Base-by-base conservation (phyloP, 1,140 invertebrate genomes). In the Scaptomyza graminum region DNA sequence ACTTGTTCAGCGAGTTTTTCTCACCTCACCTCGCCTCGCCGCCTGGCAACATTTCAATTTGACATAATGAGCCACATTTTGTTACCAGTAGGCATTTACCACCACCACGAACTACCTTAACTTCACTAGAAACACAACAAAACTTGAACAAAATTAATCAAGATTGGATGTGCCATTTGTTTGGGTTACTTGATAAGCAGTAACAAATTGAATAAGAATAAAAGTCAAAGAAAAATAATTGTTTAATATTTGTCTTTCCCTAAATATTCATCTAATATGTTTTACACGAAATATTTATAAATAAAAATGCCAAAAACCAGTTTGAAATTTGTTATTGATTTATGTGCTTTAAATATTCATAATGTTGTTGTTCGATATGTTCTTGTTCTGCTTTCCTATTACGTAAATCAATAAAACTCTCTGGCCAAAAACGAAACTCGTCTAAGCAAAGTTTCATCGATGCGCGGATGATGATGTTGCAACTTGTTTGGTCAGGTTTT, bases 11-110 rank as follows among this genome's bases (percentile, higher is more conserved):
- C 71, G 15, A 60, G 69, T 77, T 85, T 9, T 72, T 56, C 37
- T 22, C 18, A 22, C 18, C 41, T 68, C 43, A 67, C 39, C 61
- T 46, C 22, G 50, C n/a, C 25, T 37, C 7, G 31, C 18, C 18
- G 4, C 18, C 18, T 22, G 59, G 64, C 81, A 83, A 90, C 87
- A 87, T 87, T 87, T 87, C 79, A 90, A 90, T 90, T 90, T 90
- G 87, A 87, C 87, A 90, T 90, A 90, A 90, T 90, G 87, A 90
- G 87, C 72, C 63, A 87, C 79, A 90, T 82, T 90, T 90, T 82
- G 82, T 79, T 79, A 50, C 47, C 63, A 39, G 62, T 71, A 66
- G 62, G 68, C 62, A 71, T 51, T 52, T 6, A 66, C 52, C 68
- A 70, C 37, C 44, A 52, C 52, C 68, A 70, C 37, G 37, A 52